Base-by-base conservation (phyloP, 2,113 vertebrate species). In the Mugil cephalus region DNA sequence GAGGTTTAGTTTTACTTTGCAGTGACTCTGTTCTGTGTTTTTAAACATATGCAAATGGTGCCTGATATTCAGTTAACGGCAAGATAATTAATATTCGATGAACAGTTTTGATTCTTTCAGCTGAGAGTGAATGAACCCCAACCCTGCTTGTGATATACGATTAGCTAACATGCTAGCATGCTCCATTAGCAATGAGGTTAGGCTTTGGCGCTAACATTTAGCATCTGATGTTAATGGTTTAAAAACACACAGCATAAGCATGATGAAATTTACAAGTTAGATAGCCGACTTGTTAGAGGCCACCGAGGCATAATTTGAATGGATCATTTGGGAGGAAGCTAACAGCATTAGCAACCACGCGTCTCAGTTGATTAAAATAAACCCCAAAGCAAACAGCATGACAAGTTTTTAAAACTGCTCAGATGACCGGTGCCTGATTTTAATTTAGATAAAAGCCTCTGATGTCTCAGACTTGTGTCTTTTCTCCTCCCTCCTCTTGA, bases 171-270 rank as follows among this genome's bases (percentile, higher is more conserved):
- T 65, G 60, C 17, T 40, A 69, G 69, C 84, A 84, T 80, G 75
- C 84, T 75, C 10, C 1, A n/a, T 79, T 83, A 67, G 84, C 39
- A 59, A 75, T 75, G 82, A 83, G 65, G 68, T 88, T 74, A 58
- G 60, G 19, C 54, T 60, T 74, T 59, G 50, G 34, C 13, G 12
- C 69, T 48, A 56, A 52, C 40, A n/a, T 68, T 59, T 56, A 82
- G 69, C 45, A 12, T 65, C 54, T 59, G 62, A 59, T 38, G 62
- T 75, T 59, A 58, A 79, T 74, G 74, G 39, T 65, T 53, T 19
- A 77, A 42, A 56, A 17, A 74, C 52, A 74, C 47, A 83, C 53
- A 61, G 69, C 69, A 46, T 69, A 53, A 87, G 79, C 61, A 85
- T 47, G 66, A 68, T 59, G 36, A 75, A 58, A 30, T 30, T 30